Evolutionary conservation across 2,113 vertebrate genomes (phyloP).

Genomic region (Mola mola): DNA sequence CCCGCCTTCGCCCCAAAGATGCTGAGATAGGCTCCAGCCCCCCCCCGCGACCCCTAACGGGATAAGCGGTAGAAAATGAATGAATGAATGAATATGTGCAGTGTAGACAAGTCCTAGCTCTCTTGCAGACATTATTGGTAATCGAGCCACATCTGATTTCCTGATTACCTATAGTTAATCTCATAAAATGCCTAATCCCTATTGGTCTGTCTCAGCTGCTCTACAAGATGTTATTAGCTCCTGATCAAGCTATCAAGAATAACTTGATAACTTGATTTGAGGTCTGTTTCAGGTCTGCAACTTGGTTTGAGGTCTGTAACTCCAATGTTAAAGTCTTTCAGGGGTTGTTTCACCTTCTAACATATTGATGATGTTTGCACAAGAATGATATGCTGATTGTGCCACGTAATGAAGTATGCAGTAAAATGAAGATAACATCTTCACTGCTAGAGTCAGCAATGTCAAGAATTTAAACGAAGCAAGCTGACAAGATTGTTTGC

Average conservation of each 20-base stretch:
- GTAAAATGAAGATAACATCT: conserved; percentile 14
- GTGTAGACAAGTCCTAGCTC: not conserved
- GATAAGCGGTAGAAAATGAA: too few relatives aligned
- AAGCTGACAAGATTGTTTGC: conserved; percentile 43
- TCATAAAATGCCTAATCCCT: conserved; percentile 59
- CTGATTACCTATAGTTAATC: conserved; percentile 58
- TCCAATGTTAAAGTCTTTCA: not conserved
- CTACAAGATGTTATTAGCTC: conserved; percentile 37
- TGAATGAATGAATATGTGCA: too few relatives aligned
- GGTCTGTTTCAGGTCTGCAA: too few relatives aligned
- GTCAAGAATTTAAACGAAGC: conserved; percentile 66
- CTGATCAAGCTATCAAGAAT: too few relatives aligned
- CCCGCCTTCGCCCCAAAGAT: too few relatives aligned
- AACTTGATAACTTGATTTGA: too few relatives aligned
- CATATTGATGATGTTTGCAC: conserved; percentile 1
- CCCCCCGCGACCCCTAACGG: too few relatives aligned
- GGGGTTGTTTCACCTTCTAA: not conserved
- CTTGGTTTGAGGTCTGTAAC: not conserved
- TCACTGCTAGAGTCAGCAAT: conserved; percentile 29
- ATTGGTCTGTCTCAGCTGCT: conserved; percentile 23
- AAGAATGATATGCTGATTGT: conserved; percentile 2
- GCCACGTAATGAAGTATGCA: not conserved
- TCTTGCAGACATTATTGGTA: conserved; percentile 27
- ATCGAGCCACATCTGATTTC: conserved; percentile 43
- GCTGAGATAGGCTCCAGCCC: too few relatives aligned